A percentile compares a stretch with the other conserved stretches of the same genome.
phyloP scores from a whole-genome alignment of 2,797 vertebrate genomes.

The Chromis chromis region DNA sequence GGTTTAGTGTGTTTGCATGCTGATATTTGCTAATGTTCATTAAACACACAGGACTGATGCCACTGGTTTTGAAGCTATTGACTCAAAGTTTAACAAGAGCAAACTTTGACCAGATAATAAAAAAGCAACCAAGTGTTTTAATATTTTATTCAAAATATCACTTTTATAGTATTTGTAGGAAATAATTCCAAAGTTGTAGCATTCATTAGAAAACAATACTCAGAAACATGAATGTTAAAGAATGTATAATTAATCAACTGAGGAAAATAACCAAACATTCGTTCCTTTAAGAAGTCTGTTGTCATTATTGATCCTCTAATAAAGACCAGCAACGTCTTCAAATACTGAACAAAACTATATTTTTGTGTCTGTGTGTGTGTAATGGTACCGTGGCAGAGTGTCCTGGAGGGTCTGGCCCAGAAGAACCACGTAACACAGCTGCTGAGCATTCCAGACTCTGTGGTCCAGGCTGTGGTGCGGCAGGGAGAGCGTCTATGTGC shows the following conservation, averaged over 20 bases:
- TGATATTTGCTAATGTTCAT: neutral
- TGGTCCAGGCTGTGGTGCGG: slow-evolving; percentile 85
- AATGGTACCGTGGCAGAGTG: slow-evolving; percentile 66
- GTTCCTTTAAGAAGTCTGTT: neutral
- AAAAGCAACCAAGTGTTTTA: too few species aligned
- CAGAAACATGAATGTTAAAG: too few species aligned
- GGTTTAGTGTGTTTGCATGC: neutral
- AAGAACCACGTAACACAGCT: slow-evolving; percentile 85
- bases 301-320: neutral
- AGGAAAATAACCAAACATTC: too few species aligned
- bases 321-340: neutral
- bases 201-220: too few species aligned
- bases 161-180: too few species aligned
- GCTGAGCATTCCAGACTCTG: slow-evolving; percentile 74
- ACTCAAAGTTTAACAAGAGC: neutral
- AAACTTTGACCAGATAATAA: neutral
- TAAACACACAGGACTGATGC: neutral
- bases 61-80: neutral
- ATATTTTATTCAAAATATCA: too few species aligned
- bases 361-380: slow-evolving; percentile 16
- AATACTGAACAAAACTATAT: neutral
- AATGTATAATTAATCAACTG: too few species aligned
- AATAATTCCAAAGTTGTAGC: too few species aligned
- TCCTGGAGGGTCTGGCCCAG: slow-evolving; percentile 81
- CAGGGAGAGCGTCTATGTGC: slow-evolving; percentile 81